phyloP scores from a whole-genome alignment of 2,888 invertebrate genomes.

The Candidula unifasciata region DNA sequence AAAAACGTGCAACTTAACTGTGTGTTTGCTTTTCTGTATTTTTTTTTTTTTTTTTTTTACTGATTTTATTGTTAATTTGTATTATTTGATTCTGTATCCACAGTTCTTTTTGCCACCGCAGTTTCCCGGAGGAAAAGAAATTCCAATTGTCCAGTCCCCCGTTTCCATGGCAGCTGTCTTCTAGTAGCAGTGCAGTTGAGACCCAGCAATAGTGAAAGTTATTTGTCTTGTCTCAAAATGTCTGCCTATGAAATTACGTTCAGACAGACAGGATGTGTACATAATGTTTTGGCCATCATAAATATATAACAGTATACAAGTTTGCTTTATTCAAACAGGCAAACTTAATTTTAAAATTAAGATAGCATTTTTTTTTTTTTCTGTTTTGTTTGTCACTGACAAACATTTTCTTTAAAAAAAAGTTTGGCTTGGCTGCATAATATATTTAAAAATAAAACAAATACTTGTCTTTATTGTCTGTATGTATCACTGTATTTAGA shows the following conservation, averaged over 20 bases:
- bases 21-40: too few species aligned
- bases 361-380: too few species aligned
- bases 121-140: conserved; percentile 54
- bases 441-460: too few species aligned
- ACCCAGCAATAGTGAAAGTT: background rate
- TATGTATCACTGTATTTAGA: too few species aligned
- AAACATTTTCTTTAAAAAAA: too few species aligned
- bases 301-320: background rate
- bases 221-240: background rate
- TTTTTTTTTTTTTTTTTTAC: too few species aligned
- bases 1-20: too few species aligned
- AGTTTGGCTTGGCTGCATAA: too few species aligned
- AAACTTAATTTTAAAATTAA: too few species aligned
- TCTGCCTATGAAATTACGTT: background rate
- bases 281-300: conserved; percentile 21
- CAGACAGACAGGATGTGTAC: conserved; percentile 1
- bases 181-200: conserved; percentile 35
- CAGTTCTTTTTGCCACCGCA: conserved; percentile 52
- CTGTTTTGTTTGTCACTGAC: too few species aligned
- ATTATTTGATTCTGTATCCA: background rate
- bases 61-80: background rate
- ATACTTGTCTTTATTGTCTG: too few species aligned
- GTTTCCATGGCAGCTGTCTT: conserved; percentile 59
- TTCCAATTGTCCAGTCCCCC: conserved; percentile 56
- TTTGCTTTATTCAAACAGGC: too few species aligned